A percentile compares a stretch with the other conserved stretches of the same genome.
Evolutionary conservation across 2,113 vertebrate genomes (phyloP).

Genomic region (Odocoileus virginianus): DNA sequence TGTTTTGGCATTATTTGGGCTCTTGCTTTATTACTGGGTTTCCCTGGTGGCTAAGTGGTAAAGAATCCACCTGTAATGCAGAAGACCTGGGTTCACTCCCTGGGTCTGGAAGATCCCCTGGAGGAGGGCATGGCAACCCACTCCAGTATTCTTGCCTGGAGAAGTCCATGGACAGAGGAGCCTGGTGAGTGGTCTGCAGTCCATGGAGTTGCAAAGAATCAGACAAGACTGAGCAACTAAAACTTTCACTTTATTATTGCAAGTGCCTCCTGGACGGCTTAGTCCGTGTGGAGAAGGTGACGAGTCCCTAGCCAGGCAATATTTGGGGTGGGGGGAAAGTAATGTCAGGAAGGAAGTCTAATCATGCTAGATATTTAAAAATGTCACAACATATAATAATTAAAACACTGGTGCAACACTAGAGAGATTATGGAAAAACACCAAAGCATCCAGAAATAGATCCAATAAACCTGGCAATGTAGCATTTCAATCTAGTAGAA

Average conservation of each 20-base stretch:
- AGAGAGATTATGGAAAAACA: neutral
- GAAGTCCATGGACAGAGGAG: neutral
- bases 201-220: neutral
- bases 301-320: neutral
- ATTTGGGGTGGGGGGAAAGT: neutral
- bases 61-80: neutral
- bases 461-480: neutral
- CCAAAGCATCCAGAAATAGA: neutral
- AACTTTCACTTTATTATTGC: neutral
- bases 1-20: neutral
- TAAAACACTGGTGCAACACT: neutral
- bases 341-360: neutral
- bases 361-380: neutral
- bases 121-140: neutral
- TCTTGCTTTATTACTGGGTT: neutral
- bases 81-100: neutral
- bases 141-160: neutral
- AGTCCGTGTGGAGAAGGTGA: neutral
- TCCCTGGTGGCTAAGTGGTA: neutral
- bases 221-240: neutral
- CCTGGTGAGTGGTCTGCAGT: neutral
- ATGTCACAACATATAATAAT: neutral
- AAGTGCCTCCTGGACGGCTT: neutral
- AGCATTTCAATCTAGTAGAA: neutral
- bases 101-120: neutral